These are phyloP conservation scores for Chlorops oryzae DNA, from an alignment of 1,140 invertebrate genomes.

Conservation along the genomic window DNA sequence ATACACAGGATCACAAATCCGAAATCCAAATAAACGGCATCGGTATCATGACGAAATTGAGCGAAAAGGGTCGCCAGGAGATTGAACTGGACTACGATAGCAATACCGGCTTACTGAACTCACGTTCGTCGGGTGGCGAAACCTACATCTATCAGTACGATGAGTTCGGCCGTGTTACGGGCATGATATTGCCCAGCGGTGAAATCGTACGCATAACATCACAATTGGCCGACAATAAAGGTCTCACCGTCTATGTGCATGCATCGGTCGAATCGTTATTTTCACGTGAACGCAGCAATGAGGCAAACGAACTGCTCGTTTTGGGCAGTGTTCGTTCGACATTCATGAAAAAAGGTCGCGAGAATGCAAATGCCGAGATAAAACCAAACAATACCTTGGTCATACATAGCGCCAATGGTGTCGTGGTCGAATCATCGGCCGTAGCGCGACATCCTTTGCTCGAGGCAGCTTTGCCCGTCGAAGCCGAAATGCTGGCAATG, in stretches of 20 bases:
- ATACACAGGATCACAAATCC: slow-evolving; percentile 86
- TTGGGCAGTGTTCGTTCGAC: slow-evolving; percentile 55
- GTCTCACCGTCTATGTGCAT: slow-evolving; percentile 64
- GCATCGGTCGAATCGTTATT: slow-evolving; percentile 43
- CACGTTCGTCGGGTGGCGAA: slow-evolving; percentile 73
- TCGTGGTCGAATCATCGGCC: slow-evolving; percentile 66
- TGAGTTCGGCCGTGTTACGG: slow-evolving; percentile 72
- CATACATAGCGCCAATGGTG: slow-evolving; percentile 62
- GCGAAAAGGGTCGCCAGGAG: slow-evolving; percentile 72
- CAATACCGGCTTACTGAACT: slow-evolving; percentile 70
- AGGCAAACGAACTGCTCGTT: slow-evolving; percentile 51
- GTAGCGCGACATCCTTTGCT: slow-evolving; percentile 78
- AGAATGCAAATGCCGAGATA: slow-evolving; percentile 64
- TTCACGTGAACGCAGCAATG: slow-evolving; percentile 38
- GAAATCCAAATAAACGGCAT: slow-evolving; percentile 82
- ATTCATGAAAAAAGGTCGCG: slow-evolving; percentile 56
- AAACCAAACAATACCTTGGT: slow-evolving; percentile 72
- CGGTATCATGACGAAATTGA: slow-evolving; percentile 75
- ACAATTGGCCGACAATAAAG: slow-evolving; percentile 65
- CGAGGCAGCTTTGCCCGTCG: slow-evolving; percentile 79
- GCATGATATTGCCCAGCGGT: slow-evolving; percentile 82
- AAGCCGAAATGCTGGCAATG: slow-evolving; percentile 85
- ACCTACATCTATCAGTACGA: slow-evolving; percentile 88
- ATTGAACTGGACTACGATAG: slow-evolving; percentile 81
- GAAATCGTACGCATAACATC: slow-evolving; percentile 75